Conservation (phyloP, 2,113 vertebrate species). For the Platichthys flesus region DNA sequence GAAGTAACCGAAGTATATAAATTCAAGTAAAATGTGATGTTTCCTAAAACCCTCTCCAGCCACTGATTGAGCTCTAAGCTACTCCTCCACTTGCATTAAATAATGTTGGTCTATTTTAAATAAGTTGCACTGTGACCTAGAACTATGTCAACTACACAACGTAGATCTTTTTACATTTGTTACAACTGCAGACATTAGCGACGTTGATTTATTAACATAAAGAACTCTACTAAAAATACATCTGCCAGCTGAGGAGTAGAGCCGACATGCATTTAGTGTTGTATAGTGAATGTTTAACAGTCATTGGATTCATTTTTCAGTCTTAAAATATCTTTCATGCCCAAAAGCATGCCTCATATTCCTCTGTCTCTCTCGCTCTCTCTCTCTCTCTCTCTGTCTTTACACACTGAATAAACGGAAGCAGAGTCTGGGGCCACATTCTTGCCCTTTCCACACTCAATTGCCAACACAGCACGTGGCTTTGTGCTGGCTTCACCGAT, state of each 20-base stretch:
- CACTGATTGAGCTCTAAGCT: background rate
- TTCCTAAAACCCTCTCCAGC: background rate
- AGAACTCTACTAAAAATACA: background rate
- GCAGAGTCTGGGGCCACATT: constrained; percentile 69
- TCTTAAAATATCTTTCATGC: constrained; percentile 41
- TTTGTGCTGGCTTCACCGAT: constrained; percentile 59
- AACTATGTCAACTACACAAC: background rate
- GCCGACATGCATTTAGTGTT: background rate
- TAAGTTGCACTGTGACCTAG: background rate
- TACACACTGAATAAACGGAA: constrained; percentile 50
- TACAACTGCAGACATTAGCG: background rate
- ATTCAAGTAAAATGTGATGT: no score
- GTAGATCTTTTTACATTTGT: background rate
- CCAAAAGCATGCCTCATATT: constrained; percentile 25
- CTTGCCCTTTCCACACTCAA: constrained; percentile 67
- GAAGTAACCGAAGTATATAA: background rate
- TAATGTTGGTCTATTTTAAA: background rate
- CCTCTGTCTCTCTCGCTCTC: background rate
- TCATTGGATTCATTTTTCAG: background rate
- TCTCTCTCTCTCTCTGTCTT: background rate
- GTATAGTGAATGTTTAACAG: constrained; percentile 10
- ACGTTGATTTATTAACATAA: background rate
- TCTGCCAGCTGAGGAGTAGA: background rate
- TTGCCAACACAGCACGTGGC: constrained; percentile 70
- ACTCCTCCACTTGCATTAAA: background rate